Evolutionary conservation across 2,797 vertebrate species (phyloP), one percentile per base, ranked within the genome.

Genomic region (Sebastes taczanowskii): DNA sequence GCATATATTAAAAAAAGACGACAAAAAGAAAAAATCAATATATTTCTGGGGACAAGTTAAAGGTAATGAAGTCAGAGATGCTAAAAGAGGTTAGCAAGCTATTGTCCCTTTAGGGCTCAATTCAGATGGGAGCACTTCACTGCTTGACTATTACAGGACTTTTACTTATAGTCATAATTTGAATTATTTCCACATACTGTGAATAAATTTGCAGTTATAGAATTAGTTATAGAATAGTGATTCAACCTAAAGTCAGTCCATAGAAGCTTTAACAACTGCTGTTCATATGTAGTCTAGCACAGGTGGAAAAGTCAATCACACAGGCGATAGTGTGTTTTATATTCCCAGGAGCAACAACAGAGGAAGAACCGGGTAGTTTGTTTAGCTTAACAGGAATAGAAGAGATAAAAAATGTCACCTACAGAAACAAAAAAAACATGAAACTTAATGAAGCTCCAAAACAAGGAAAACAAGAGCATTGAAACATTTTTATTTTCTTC

Each of bases 61-160:
- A 74, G 32, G 53, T 64, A 27, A 74, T 49, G 14, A 74, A 22
- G 71, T 74, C 74, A 71, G 30, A 60, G 23, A 74, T 38, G 34
- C 22, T 71, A 22, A 27, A 35, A 60, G 30, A 64, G 18, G 18
- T 60, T 27, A 34, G 22, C 3, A 20, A 59, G 38, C 60, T 66
- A 42, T 49, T 68, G 27, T 56, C 65, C 32, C 25, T 49, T 42
- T 9, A 11, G 42, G 56, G 62, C 23, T 77, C 35, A 22, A 35
- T 60, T 74, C 49, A 80, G 38, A 77, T 55, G 11, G 35, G 34
- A 72, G 30, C 25, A 58, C 22, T 73, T 77, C 27, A 58, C 55
- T 59, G 30, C 32, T 38, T 42, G 0, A 30, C 18, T 27, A 5
- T 4, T 11, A 58, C 16, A 70, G 25, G 42, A 78, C 16, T 38